phyloP scores from a whole-genome alignment of 2,797 vertebrate species.

The Gadopsis marmoratus region DNA sequence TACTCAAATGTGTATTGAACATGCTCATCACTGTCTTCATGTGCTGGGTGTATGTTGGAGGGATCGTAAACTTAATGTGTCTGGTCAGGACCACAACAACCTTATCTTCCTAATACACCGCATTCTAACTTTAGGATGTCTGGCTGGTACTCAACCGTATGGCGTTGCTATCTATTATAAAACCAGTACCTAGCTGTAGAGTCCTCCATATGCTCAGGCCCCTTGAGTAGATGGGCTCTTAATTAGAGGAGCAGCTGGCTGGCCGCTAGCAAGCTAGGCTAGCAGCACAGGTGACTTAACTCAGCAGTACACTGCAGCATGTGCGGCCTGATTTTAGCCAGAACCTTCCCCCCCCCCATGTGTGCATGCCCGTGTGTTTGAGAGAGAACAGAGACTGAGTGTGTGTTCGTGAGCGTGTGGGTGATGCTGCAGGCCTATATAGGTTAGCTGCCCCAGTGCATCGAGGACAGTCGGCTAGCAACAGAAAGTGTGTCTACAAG shows the following conservation, averaged over 20 bases:
- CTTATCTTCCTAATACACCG: slow-evolving; percentile 31
- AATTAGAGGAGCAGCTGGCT: slow-evolving; percentile 85
- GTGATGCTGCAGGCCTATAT: slow-evolving; percentile 78
- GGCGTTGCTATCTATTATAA: slow-evolving; percentile 67
- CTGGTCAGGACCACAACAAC: slow-evolving; percentile 11
- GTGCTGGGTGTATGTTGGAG: slow-evolving; percentile 2
- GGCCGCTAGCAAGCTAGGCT: slow-evolving; percentile 81
- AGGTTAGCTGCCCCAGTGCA: slow-evolving; percentile 85
- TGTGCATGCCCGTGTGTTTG: slow-evolving; percentile 48
- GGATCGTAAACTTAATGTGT: slow-evolving; percentile 13
- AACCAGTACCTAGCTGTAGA: slow-evolving; percentile 65
- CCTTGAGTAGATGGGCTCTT: slow-evolving; percentile 75
- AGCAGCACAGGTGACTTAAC: slow-evolving; percentile 82
- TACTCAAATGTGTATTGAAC: not conserved
- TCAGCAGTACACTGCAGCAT: slow-evolving; percentile 81
- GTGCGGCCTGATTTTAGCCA: slow-evolving; percentile 76
- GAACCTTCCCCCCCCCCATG: slow-evolving; percentile 13
- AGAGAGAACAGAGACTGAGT: not conserved
- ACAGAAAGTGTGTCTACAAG: slow-evolving; percentile 86
- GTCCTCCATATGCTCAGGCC: slow-evolving; percentile 77
- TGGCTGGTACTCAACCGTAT: slow-evolving; percentile 48
- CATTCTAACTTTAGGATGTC: slow-evolving; percentile 36
- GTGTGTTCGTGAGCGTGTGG: slow-evolving; percentile 42
- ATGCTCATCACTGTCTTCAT: slow-evolving; percentile 7
- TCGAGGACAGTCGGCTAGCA: slow-evolving; percentile 81